A percentile compares a stretch with the other conserved stretches of the same genome.
Conservation (phyloP, 2,888 invertebrate species). For the Harmothoe impar region DNA sequence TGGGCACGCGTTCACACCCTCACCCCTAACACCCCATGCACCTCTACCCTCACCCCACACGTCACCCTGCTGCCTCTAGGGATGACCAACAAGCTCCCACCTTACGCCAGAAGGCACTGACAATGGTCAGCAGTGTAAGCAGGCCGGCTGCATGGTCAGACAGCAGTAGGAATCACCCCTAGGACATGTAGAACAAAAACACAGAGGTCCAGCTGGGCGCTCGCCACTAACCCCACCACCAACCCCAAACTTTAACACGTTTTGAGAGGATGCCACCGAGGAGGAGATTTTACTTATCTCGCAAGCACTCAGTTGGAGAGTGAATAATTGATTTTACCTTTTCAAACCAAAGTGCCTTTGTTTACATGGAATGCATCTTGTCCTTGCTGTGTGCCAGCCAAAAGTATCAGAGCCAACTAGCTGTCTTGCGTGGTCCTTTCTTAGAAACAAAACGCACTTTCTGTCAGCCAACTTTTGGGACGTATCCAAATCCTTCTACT, state of each 20-base stretch:
- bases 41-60: constrained; percentile 39
- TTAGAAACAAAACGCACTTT: no score
- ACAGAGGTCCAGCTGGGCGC: not conserved
- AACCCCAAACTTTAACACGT: constrained; percentile 36
- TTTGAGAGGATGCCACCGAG: not conserved
- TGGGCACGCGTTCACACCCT: constrained; percentile 50
- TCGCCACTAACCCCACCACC: not conserved
- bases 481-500: no score
- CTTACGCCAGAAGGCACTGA: constrained; percentile 41
- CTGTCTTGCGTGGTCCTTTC: no score
- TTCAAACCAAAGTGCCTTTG: no score
- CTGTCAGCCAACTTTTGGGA: no score
- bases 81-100: not conserved
- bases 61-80: not conserved
- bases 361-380: no score
- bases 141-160: not conserved
- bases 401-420: no score
- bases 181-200: constrained; percentile 31
- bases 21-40: not conserved
- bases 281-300: constrained; percentile 5
- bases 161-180: not conserved
- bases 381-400: no score
- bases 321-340: constrained; percentile 15
- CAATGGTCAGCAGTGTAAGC: constrained; percentile 31
- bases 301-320: not conserved